phyloP scores from a whole-genome alignment of 2,797 vertebrate genomes.

The Hirundo rustica region DNA sequence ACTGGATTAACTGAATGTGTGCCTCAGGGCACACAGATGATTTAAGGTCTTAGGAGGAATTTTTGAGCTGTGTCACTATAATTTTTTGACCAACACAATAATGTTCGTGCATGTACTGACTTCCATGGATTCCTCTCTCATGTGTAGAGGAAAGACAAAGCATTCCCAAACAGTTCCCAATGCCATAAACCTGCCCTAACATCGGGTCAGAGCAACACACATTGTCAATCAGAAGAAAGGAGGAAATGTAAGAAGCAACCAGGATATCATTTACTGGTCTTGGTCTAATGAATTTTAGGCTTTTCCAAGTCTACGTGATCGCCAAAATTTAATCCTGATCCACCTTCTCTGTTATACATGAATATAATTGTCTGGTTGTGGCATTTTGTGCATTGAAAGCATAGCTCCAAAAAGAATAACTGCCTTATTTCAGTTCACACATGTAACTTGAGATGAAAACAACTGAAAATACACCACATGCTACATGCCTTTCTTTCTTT shows the following conservation, averaged over 20 bases:
- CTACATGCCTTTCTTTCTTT: not conserved
- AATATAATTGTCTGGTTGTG: not conserved
- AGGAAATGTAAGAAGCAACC: not conserved
- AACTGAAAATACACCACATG: not conserved
- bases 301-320: not conserved
- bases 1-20: not conserved
- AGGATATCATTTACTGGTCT: not conserved
- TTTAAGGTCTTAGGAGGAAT: not conserved
- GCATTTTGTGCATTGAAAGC: not conserved
- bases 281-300: not conserved
- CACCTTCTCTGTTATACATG: not conserved
- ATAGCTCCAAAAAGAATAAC: not conserved
- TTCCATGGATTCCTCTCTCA: not conserved
- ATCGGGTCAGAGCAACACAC: not conserved
- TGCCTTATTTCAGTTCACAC: not conserved
- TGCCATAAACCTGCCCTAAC: not conserved
- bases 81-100: not conserved
- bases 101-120: not conserved
- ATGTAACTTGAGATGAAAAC: not conserved
- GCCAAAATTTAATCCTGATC: not conserved
- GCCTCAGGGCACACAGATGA: not conserved
- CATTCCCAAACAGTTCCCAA: not conserved
- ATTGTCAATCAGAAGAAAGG: not conserved
- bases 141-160: not conserved
- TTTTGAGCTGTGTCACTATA: not conserved